Evolutionary conservation across 2,888 invertebrate species (phyloP), one percentile per base, ranked within the genome.

Genomic region (Lepidocyrtinus sp.): DNA sequence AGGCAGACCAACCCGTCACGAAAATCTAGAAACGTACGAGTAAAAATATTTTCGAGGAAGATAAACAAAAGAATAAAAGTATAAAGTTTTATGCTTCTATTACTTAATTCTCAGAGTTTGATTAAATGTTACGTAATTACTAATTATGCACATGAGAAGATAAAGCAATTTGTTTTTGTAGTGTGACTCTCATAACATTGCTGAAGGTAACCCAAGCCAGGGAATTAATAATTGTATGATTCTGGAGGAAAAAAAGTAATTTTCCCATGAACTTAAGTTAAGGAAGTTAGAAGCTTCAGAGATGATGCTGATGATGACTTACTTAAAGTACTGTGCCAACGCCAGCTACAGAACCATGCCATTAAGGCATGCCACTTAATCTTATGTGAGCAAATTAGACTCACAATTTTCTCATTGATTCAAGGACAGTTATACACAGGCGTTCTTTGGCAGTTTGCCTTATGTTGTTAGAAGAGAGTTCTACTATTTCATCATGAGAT

Each of bases 381-480:
- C 12, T 12, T 36, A 5, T 36, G 36, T 36, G 36, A 5, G 36
- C 36, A 36, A 36, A 36, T 36, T 36, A 36, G 36, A 12, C 36
- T 36, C 12, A n/a, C 45, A 5, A 27, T 59, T 61, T 72, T 63
- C 63, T 72, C 63, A 63, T 46, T 69, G 36, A 21, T 19, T 22
- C 72, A 72, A 72, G 72, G 72, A 22, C 63, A 63, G 25, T 36
- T 36, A 36, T n/a, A n/a, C 36, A 12, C 36, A 36, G 36, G 36
- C 36, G 36, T 36, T 36, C 36, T 36, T 36, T 36, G 36, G 36
- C 36, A 36, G 5, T 36, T 36, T 36, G 36, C 36, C 36, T 36
- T 5, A 36, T 36, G 12, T 7, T 36, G 12, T 36, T 7, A 12
- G 12, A 12, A 36, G 36, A 7, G 5, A 36, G 5, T 7, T 36